These are phyloP conservation scores for Acanthosepion pharaonis DNA, from an alignment of 2,888 invertebrate species.

Conservation along the genomic window DNA sequence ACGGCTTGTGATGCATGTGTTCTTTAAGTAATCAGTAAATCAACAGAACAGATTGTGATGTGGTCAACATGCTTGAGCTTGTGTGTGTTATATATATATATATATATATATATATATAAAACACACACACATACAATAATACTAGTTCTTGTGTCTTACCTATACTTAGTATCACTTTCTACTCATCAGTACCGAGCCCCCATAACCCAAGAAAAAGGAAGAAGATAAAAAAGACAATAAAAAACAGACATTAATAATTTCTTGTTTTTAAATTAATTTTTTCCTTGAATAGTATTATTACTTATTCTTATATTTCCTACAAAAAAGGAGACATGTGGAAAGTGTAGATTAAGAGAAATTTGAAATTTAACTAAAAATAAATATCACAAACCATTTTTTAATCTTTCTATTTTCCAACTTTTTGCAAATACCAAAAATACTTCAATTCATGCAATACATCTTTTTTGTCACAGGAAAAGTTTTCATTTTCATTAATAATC, in stretches of 20 bases:
- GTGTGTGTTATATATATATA: too few relatives aligned
- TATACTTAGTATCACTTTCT: background rate
- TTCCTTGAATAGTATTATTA: background rate
- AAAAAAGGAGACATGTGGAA: background rate
- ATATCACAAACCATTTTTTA: background rate
- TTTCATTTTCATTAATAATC: too few relatives aligned
- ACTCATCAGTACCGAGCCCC: background rate
- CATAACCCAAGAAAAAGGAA: background rate
- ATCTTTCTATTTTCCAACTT: background rate
- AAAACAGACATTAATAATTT: background rate
- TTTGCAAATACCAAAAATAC: too few relatives aligned
- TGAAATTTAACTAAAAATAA: background rate
- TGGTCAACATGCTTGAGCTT: background rate
- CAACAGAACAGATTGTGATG: background rate
- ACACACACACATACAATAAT: too few relatives aligned
- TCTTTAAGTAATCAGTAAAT: background rate
- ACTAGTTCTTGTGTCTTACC: background rate
- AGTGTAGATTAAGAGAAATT: background rate
- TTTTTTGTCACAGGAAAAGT: too few relatives aligned
- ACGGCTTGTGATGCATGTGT: slow-evolving; percentile 8
- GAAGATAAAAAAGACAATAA: too few relatives aligned
- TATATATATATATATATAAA: too few relatives aligned
- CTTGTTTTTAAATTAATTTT: background rate
- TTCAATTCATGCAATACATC: too few relatives aligned
- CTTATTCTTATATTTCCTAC: too few relatives aligned